Evolutionary conservation across 2,797 vertebrate genomes (phyloP).

Genomic region (Betta splendens): DNA sequence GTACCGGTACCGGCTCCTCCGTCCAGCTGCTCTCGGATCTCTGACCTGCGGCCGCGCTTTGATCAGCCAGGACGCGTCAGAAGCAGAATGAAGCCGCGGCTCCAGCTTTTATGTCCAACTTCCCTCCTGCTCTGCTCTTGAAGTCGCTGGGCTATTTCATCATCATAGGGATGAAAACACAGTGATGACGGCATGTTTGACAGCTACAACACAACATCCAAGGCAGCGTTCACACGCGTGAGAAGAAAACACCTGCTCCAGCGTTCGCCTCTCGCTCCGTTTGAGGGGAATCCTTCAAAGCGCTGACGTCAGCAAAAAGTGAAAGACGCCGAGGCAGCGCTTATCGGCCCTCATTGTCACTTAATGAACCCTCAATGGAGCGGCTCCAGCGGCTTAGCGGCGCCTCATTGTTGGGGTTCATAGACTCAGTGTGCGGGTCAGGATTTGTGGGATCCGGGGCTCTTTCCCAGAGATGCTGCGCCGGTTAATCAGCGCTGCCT

Average conservation of each 20-base stretch:
- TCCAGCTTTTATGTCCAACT: constrained; percentile 28
- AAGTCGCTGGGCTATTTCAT: constrained; percentile 34
- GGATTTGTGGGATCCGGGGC: constrained; percentile 72
- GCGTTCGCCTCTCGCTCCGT: constrained; percentile 22
- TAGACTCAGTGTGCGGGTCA: constrained; percentile 70
- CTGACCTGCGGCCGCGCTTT: constrained; percentile 60
- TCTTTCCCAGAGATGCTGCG: constrained; percentile 80
- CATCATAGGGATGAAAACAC: constrained; percentile 23
- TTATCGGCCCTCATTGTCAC: constrained; percentile 79
- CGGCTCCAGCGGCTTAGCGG: constrained; percentile 73
- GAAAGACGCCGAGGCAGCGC: constrained; percentile 67
- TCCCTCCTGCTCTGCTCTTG: constrained; percentile 38
- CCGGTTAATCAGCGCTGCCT: constrained; percentile 78
- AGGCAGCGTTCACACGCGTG: constrained; percentile 17
- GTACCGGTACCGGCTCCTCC: constrained; percentile 16
- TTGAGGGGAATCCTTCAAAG: constrained; percentile 62
- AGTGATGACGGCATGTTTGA: constrained; percentile 28
- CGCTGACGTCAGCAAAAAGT: constrained; percentile 72
- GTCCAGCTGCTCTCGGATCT: constrained; percentile 52
- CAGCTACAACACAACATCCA: constrained; percentile 31
- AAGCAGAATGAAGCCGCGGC: constrained; percentile 52
- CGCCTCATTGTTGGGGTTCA: constrained; percentile 72
- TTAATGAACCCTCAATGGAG: constrained; percentile 83
- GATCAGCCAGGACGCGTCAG: constrained; percentile 47
- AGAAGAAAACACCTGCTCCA: constrained; percentile 47